Conservation (phyloP, 2,113 vertebrate genomes). For the Charina bottae region DNA sequence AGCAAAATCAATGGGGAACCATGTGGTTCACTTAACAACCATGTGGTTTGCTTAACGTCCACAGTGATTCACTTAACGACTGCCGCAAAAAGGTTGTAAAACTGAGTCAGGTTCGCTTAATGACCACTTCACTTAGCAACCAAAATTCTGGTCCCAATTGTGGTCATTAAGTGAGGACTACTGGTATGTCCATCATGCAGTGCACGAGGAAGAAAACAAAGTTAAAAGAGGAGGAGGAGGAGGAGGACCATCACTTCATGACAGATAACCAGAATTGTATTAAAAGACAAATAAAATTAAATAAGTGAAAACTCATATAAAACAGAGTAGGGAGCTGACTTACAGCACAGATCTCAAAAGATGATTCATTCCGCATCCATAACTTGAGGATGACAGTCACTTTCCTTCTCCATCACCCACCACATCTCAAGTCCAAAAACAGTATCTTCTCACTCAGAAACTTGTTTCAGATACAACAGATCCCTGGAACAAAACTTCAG, state of each 20-base stretch:
- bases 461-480: background rate
- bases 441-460: fast-evolving
- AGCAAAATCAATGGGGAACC: too few relatives aligned
- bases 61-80: background rate
- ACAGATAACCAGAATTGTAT: background rate
- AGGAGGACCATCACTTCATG: background rate
- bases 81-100: too few relatives aligned
- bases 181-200: background rate
- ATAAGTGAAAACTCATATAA: background rate
- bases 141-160: background rate
- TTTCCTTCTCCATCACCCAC: fast-evolving
- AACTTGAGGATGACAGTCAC: fast-evolving
- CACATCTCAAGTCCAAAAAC: background rate
- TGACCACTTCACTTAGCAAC: too few relatives aligned
- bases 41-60: background rate
- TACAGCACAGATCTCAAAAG: conserved; percentile 33
- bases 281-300: background rate
- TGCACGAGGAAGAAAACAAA: background rate
- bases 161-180: background rate
- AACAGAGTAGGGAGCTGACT: conserved; percentile 40
- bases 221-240: background rate
- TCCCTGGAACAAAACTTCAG: background rate
- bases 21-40: too few relatives aligned
- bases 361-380: conserved; percentile 48
- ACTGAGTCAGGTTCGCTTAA: too few relatives aligned